phyloP scores from a whole-genome alignment of 23 tunicate genomes.

The Halocynthia roretzi region DNA sequence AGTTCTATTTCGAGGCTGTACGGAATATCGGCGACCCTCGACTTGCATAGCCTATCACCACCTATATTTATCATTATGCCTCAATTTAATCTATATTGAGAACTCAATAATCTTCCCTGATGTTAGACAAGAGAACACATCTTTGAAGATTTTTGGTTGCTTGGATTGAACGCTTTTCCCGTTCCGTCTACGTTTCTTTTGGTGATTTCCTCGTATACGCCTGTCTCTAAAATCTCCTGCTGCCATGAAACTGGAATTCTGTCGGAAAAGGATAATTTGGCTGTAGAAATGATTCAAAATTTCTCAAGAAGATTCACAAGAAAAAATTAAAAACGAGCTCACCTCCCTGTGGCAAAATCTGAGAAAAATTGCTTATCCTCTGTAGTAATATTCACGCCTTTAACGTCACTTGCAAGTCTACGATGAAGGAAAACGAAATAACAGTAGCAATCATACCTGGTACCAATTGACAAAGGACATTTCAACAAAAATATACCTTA shows the following conservation, averaged over 20 bases:
- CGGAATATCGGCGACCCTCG: no score
- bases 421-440: neutral
- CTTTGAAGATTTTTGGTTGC: conserved; percentile 5
- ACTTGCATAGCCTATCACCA: no score
- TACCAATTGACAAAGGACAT: neutral
- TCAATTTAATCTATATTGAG: no score
- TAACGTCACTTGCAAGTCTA: conserved; percentile 57
- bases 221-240: conserved; percentile 69
- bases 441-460: no score
- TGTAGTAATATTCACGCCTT: conserved; percentile 43
- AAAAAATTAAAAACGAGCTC: neutral
- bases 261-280: neutral
- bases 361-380: conserved; percentile 60
- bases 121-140: conserved; percentile 5
- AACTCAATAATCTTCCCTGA: no score
- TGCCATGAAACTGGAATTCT: conserved; percentile 79
- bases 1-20: no score
- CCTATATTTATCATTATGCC: no score
- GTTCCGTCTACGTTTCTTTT: conserved; percentile 13
- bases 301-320: neutral
- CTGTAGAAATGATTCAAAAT: neutral
- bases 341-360: conserved; percentile 80
- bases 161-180: neutral
- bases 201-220: conserved; percentile 59
- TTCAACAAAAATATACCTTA: conserved; percentile 24